These are phyloP conservation scores for Anguilla japonica DNA, from an alignment of 2,113 vertebrate genomes.

Conservation along the genomic window DNA sequence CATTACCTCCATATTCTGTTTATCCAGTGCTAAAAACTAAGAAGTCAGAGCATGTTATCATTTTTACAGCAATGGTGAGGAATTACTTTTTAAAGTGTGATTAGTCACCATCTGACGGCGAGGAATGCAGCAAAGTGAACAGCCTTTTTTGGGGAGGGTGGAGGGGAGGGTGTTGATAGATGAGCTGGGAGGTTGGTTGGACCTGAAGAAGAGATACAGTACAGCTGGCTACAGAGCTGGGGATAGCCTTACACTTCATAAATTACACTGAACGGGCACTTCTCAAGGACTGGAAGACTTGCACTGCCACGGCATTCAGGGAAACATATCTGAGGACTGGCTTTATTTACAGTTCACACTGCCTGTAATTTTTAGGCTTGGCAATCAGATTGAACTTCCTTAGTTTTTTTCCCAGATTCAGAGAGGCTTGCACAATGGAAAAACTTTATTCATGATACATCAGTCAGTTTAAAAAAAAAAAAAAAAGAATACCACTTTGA, in stretches of 20 bases:
- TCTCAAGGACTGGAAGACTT: neutral
- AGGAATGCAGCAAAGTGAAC: neutral
- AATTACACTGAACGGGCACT: constrained; percentile 8
- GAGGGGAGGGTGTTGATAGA: neutral
- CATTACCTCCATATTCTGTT: constrained; percentile 5
- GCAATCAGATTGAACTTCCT: too few relatives aligned
- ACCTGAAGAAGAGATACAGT: neutral
- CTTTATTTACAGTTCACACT: neutral
- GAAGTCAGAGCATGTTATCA: constrained; percentile 1
- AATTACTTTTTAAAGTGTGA: constrained; percentile 19
- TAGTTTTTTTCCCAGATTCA: too few relatives aligned
- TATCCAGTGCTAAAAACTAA: constrained; percentile 18
- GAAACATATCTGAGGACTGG: neutral
- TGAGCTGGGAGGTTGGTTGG: neutral
- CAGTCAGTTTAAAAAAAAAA: neutral
- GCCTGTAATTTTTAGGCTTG: neutral
- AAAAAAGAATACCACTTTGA: neutral
- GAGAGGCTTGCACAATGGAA: too few relatives aligned
- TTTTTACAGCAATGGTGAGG: neutral
- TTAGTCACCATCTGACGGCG: neutral
- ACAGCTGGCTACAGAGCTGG: neutral
- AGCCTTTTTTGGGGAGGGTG: neutral
- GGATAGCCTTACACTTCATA: neutral
- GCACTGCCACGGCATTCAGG: neutral
- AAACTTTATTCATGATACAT: too few relatives aligned